These are phyloP conservation scores for Zophobas morio DNA, from an alignment of 1,140 invertebrate genomes.

Conservation along the genomic window DNA sequence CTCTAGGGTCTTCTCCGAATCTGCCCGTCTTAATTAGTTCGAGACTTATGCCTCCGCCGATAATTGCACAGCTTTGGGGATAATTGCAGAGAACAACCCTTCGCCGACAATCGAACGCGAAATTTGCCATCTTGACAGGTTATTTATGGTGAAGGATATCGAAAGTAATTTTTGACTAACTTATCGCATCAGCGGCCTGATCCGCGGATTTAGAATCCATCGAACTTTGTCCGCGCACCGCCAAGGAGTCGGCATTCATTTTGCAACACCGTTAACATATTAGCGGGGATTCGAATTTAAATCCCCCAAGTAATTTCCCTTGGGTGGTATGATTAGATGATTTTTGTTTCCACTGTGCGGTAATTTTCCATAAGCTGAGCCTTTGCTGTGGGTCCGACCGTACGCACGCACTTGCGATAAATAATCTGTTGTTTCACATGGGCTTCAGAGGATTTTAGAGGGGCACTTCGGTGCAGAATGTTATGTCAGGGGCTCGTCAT, in stretches of 20 bases:
- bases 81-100: neutral
- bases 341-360: conserved; percentile 25
- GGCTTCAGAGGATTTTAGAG: conserved; percentile 14
- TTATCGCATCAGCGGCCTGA: conserved; percentile 38
- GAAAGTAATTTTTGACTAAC: conserved; percentile 37
- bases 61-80: neutral
- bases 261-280: conserved; percentile 33
- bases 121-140: conserved; percentile 12
- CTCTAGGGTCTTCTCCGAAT: neutral
- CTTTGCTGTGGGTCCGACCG: neutral
- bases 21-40: conserved; percentile 2
- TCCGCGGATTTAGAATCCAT: conserved; percentile 36
- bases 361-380: conserved; percentile 9
- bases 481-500: conserved; percentile 16
- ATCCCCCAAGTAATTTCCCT: conserved; percentile 34
- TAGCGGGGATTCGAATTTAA: conserved; percentile 36
- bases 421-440: conserved; percentile 23
- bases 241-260: conserved; percentile 30
- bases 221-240: conserved; percentile 26
- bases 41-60: neutral
- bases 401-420: conserved; percentile 26
- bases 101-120: neutral
- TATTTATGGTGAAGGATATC: conserved; percentile 13
- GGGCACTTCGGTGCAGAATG: conserved; percentile 1
- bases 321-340: conserved; percentile 35